These are phyloP conservation scores for Hepsetus odoe DNA, from an alignment of 2,113 vertebrate species.

Conservation along the genomic window DNA sequence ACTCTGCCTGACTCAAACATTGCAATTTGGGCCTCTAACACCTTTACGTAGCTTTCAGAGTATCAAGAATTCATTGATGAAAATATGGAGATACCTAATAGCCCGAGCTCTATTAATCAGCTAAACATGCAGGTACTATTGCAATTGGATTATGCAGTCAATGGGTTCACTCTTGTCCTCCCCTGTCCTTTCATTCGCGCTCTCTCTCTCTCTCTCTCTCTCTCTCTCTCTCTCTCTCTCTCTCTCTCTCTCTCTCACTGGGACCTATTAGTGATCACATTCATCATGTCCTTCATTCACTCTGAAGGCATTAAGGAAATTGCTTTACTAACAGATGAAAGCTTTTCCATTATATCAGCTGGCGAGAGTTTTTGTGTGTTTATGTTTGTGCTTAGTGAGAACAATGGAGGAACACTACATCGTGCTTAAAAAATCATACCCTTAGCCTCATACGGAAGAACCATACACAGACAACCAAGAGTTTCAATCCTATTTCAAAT, in stretches of 20 bases:
- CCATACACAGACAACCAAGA: too few species aligned
- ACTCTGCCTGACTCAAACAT: too few species aligned
- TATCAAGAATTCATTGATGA: neutral
- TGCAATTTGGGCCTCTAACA: too few species aligned
- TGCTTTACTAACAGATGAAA: conserved; percentile 62
- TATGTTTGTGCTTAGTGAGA: neutral
- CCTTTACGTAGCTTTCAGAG: neutral
- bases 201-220: too few species aligned
- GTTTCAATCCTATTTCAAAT: too few species aligned
- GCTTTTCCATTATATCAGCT: conserved; percentile 66
- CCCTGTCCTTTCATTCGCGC: conserved; percentile 21
- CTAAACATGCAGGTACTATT: neutral
- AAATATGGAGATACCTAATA: neutral
- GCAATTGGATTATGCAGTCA: neutral
- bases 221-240: conserved; percentile 26
- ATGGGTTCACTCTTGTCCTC: conserved; percentile 16
- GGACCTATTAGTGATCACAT: conserved; percentile 55
- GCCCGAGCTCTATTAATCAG: neutral
- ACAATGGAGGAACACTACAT: too few species aligned
- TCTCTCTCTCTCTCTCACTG: conserved; percentile 17
- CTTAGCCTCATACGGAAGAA: too few species aligned
- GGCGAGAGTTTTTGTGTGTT: conserved; percentile 37
- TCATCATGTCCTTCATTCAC: conserved; percentile 57
- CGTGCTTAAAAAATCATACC: neutral
- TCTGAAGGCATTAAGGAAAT: conserved; percentile 63